Evolutionary conservation across 2,888 invertebrate genomes (phyloP).

Genomic region (Subacronicta megacephala): DNA sequence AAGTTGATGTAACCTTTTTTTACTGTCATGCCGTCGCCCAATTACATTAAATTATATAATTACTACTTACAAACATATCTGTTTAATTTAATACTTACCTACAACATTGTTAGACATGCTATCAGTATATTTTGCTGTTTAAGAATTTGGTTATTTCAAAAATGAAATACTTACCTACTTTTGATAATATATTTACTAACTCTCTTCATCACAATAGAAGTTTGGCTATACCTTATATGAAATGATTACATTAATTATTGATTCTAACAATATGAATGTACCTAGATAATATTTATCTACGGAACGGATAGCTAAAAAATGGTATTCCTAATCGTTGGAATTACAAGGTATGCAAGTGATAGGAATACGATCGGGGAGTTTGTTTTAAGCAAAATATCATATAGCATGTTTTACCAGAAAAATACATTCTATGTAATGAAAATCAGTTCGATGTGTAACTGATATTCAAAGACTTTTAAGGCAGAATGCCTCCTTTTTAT

Average conservation of each 20-base stretch:
- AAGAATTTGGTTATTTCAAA: neutral
- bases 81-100: conserved; percentile 44
- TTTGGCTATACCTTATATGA: neutral
- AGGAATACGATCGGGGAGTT: conserved; percentile 1
- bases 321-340: conserved; percentile 11
- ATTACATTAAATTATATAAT: conserved; percentile 49
- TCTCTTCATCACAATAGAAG: neutral
- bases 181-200: neutral
- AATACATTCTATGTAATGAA: conserved; percentile 31
- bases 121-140: conserved; percentile 14
- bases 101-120: conserved; percentile 43
- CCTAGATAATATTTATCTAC: no score
- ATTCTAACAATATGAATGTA: neutral
- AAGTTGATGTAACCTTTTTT: no score
- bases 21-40: conserved; percentile 8
- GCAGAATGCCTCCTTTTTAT: conserved; percentile 88
- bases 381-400: conserved; percentile 24
- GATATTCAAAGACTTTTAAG: conserved; percentile 86
- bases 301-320: neutral
- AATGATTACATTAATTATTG: neutral
- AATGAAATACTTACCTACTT: neutral
- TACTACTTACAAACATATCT: conserved; percentile 63
- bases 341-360: conserved; percentile 13
- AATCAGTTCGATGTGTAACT: conserved; percentile 85
- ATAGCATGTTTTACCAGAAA: conserved; percentile 57